phyloP scores from a whole-genome alignment of 1,140 invertebrate species.

The Ephestia elutella region DNA sequence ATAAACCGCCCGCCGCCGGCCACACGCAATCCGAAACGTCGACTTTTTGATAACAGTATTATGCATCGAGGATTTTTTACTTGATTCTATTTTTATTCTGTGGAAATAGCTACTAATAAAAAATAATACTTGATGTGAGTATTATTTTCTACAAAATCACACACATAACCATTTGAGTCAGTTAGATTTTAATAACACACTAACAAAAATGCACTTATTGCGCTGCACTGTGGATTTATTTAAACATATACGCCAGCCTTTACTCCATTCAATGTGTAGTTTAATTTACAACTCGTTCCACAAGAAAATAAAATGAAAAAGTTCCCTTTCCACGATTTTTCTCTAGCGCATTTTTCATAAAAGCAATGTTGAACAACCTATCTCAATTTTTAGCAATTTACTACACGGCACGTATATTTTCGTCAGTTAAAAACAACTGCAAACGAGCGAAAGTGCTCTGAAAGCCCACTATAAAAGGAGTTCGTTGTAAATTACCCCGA shows the following conservation, averaged over 20 bases:
- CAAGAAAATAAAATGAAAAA: neutral
- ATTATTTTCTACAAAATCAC: no score
- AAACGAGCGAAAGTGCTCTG: constrained; percentile 3
- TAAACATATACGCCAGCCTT: no score
- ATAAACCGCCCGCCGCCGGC: constrained; percentile 53
- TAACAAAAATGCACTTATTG: no score
- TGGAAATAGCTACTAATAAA: no score
- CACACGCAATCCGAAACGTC: constrained; percentile 65
- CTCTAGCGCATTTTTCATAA: neutral
- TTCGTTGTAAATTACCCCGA: constrained; percentile 27
- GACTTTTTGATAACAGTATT: constrained; percentile 62
- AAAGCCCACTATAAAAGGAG: constrained; percentile 21
- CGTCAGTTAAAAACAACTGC: constrained; percentile 1
- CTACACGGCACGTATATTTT: neutral
- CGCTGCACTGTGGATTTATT: no score
- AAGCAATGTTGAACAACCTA: constrained; percentile 3
- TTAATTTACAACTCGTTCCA: no score
- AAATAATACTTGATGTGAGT: no score
- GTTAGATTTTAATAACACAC: no score
- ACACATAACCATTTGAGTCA: no score
- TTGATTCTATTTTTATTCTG: constrained; percentile 4
- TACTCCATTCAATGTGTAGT: no score
- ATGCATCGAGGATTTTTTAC: constrained; percentile 42
- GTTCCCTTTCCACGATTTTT: neutral
- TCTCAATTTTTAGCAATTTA: neutral